Evolutionary conservation across 2,888 invertebrate genomes (phyloP).

Genomic region (Tanaodytes sp.): DNA sequence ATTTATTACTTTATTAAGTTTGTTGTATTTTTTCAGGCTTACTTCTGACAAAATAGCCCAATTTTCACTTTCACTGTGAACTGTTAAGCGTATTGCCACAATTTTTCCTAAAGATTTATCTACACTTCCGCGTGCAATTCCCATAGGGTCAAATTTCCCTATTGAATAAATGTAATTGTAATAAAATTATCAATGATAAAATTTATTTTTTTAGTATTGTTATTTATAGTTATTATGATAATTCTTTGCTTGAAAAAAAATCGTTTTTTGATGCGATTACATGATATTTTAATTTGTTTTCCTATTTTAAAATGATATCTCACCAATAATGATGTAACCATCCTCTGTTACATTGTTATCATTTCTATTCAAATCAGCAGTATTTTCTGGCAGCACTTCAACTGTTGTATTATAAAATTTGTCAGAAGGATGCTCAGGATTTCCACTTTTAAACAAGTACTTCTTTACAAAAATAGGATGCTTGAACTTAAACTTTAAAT

Average conservation of each 20-base stretch:
- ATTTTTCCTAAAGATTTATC: conserved; percentile 81
- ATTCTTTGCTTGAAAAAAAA: too few species aligned
- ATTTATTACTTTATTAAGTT: too few species aligned
- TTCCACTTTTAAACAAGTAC: conserved; percentile 89
- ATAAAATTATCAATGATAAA: too few species aligned
- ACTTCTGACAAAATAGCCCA: conserved; percentile 96
- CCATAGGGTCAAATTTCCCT: conserved; percentile 84
- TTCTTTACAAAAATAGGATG: conserved; percentile 80
- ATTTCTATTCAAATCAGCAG: conserved; percentile 73
- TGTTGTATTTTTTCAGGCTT: conserved; percentile 67
- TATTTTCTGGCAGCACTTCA: conserved; percentile 80
- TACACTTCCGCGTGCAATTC: conserved; percentile 83
- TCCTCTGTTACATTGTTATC: conserved; percentile 78
- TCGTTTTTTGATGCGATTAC: too few species aligned
- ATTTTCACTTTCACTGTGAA: conserved; percentile 85
- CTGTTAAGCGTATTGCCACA: conserved; percentile 82
- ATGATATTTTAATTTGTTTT: too few species aligned
- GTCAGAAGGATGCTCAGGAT: conserved; percentile 90
- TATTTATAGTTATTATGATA: neutral
- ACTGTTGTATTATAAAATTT: conserved; percentile 90
- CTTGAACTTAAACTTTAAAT: conserved; percentile 85
- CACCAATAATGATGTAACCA: conserved; percentile 82
- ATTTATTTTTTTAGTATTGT: too few species aligned
- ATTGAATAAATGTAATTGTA: conserved; percentile 26
- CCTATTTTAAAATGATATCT: too few species aligned